Evolutionary conservation across 1,140 invertebrate genomes (phyloP), one percentile per base, ranked within the genome.

Genomic region (Dysdera silvatica): DNA sequence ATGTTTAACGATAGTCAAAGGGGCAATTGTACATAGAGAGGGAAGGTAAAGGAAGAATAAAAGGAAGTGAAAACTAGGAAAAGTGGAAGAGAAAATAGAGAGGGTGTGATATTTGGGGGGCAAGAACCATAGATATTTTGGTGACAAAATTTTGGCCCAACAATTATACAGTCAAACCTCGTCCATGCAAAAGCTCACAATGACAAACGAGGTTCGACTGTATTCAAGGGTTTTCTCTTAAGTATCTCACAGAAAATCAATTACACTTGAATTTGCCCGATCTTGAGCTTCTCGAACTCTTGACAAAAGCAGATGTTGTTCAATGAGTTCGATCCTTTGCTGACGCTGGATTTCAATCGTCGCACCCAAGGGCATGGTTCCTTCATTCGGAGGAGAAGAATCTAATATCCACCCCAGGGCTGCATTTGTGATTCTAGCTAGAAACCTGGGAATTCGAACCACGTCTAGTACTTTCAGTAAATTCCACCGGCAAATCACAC

Each of bases 281-380:
- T 61, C 49, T 32, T 57, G 31, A 48, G n/a, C n/a, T 53, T 78
- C 70, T 32, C 76, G 70, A 14, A 72, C 72, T 62, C 71, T 65
- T 53, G 72, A 71, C 26, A 76, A 68, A 31, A 76, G 61, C 70
- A 80, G 73, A 69, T 82, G 80, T 66, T 81, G 79, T 69, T 82
- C 81, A 55, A 80, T 70, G 26, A 75, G 64, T 53, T 82, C 80
- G 28, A 80, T 69, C 58, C 80, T 75, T 66, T 81, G 79, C 51
- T 80, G 75, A 24, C 80, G 70, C 67, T 82, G 80, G 20, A 81
- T 70, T 68, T 82, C 80, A 26, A 81, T 65, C 3, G 80, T 82
- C 5, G 80, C 80, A 35, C 80, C 80, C 68, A 80, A 78, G 5
- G 76, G 77, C 3, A 70, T 53, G 2, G 53, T 32, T 54, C 71